Conservation (phyloP, 2,113 vertebrate species). For the Seriola rivoliana region DNA sequence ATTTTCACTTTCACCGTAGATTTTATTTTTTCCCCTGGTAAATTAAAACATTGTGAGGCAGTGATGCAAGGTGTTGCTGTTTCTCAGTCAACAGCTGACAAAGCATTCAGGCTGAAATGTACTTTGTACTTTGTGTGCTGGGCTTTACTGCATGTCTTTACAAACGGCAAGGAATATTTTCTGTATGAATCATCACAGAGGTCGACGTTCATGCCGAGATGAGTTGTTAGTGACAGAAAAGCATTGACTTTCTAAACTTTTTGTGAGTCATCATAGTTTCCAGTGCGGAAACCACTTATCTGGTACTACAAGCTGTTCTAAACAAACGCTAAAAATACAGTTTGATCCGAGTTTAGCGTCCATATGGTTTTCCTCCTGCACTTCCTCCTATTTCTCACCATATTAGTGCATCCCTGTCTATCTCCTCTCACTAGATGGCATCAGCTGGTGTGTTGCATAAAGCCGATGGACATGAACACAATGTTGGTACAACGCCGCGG, state of each 20-base stretch:
- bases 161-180: slow-evolving; percentile 4
- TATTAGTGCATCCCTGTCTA: slow-evolving; percentile 24
- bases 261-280: background rate
- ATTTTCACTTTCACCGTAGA: slow-evolving; percentile 53
- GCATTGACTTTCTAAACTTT: slow-evolving; percentile 6
- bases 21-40: slow-evolving; percentile 9
- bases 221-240: background rate
- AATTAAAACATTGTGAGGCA: slow-evolving; percentile 26
- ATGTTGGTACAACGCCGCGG: slow-evolving; percentile 48
- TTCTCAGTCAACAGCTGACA: slow-evolving; percentile 29
- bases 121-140: background rate
- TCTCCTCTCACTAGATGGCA: slow-evolving; percentile 50
- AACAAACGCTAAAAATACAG: slow-evolving; percentile 52
- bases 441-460: slow-evolving; percentile 64
- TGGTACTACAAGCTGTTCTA: slow-evolving; percentile 16
- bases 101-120: background rate
- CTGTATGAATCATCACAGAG: slow-evolving; percentile 1
- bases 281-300: slow-evolving; percentile 29
- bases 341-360: slow-evolving; percentile 11
- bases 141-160: background rate
- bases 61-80: slow-evolving; percentile 10
- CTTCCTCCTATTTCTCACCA: slow-evolving; percentile 24
- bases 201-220: background rate
- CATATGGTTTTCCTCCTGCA: slow-evolving; percentile 41
- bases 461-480: slow-evolving; percentile 54